These are phyloP conservation scores for Tenthredo mesomela DNA, from an alignment of 2,888 invertebrate species.

Conservation along the genomic window DNA sequence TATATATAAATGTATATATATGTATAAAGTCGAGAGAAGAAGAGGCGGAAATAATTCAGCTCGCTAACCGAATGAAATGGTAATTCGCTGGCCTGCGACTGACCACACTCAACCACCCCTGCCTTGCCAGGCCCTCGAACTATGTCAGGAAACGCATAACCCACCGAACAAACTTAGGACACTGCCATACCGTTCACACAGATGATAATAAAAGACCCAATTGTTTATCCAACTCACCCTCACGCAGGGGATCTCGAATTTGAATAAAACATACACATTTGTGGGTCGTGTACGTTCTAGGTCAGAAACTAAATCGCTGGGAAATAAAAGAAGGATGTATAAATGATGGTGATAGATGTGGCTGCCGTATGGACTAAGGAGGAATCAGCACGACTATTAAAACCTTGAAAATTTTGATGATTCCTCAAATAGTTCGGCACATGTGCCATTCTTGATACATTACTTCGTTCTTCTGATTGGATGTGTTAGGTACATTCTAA, in stretches of 20 bases:
- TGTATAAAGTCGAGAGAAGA: background rate
- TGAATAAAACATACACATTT: background rate
- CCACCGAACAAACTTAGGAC: background rate
- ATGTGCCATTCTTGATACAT: background rate
- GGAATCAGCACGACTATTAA: background rate
- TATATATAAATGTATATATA: background rate
- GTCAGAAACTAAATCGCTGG: background rate
- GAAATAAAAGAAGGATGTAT: background rate
- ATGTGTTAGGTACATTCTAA: background rate
- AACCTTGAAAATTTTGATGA: background rate
- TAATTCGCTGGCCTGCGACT: constrained; percentile 66
- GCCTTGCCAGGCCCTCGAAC: constrained; percentile 1
- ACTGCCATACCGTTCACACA: background rate
- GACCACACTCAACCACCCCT: constrained; percentile 60
- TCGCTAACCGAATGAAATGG: constrained; percentile 67
- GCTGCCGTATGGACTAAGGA: background rate
- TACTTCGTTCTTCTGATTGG: too few relatives aligned
- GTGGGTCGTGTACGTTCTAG: background rate
- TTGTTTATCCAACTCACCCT: background rate
- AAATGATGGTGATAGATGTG: background rate
- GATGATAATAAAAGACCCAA: constrained; percentile 9
- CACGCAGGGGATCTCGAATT: background rate
- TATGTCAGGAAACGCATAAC: constrained; percentile 26
- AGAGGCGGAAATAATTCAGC: constrained; percentile 69
- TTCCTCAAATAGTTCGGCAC: background rate